Percentiles rank a stretch among this genome's conserved stretches.
Evolutionary conservation across 2,113 vertebrate species (phyloP).

Genomic region (Tyto alba): DNA sequence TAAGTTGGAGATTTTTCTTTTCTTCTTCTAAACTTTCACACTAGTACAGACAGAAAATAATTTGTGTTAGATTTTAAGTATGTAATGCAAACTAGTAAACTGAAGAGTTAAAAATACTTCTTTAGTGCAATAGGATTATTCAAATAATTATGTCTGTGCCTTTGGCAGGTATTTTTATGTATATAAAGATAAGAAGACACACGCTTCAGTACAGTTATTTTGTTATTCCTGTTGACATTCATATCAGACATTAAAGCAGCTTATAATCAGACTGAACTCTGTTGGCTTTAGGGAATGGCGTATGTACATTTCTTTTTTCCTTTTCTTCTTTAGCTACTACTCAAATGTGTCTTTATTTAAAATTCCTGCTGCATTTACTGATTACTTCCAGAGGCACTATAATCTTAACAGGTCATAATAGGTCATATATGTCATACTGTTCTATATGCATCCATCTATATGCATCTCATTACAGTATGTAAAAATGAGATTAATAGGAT

Average conservation of each 20-base stretch:
- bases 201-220: not conserved
- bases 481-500: not conserved
- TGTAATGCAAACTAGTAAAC: not conserved
- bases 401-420: slow-evolving; percentile 38
- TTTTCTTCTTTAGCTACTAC: not conserved
- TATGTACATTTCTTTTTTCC: not conserved
- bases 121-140: not conserved
- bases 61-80: not conserved
- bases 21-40: not conserved
- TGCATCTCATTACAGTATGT: not conserved
- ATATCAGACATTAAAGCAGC: not conserved
- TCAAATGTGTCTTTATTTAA: slow-evolving; percentile 25
- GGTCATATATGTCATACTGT: not conserved
- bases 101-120: not conserved
- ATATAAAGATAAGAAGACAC: not conserved
- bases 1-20: not conserved
- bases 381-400: slow-evolving; percentile 24
- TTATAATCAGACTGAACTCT: slow-evolving; percentile 10
- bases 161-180: not conserved
- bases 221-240: slow-evolving; percentile 24
- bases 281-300: not conserved
- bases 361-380: slow-evolving; percentile 38
- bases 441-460: not conserved
- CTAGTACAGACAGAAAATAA: not conserved
- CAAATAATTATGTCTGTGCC: not conserved